Evolutionary conservation across 2,113 vertebrate genomes (phyloP).

Genomic region (Calypte anna): DNA sequence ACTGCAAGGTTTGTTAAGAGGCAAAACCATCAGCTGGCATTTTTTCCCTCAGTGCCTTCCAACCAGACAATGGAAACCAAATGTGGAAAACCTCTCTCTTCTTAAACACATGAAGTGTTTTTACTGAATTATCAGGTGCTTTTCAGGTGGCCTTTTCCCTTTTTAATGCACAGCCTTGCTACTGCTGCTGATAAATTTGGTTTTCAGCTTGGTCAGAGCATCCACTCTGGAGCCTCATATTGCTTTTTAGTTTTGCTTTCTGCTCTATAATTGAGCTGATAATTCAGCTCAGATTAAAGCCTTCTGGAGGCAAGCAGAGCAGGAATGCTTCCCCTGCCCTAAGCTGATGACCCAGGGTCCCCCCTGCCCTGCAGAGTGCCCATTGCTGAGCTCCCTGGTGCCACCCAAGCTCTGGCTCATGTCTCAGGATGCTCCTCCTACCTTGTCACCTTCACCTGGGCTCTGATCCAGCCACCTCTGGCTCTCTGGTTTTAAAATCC

Average conservation of each 20-base stretch:
- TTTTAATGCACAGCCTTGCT: neutral
- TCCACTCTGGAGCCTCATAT: neutral
- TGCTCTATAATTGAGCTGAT: neutral
- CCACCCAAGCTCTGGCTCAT: neutral
- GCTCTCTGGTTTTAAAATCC: neutral
- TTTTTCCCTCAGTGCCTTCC: neutral
- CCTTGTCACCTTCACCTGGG: neutral
- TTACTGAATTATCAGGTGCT: neutral
- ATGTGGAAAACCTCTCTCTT: neutral
- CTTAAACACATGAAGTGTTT: neutral
- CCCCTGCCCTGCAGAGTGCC: neutral
- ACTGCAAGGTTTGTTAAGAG: neutral
- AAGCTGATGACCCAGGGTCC: neutral
- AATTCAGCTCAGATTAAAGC: conserved; percentile 22
- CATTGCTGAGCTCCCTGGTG: rapidly evolving
- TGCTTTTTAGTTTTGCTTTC: neutral
- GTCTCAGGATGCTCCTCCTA: neutral
- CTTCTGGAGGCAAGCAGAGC: neutral
- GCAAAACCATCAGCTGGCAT: neutral
- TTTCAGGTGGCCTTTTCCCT: neutral
- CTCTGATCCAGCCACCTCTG: neutral
- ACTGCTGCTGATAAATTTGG: neutral
- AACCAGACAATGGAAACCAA: neutral
- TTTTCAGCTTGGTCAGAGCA: neutral
- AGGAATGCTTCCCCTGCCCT: neutral